Evolutionary conservation across 2,113 vertebrate genomes (phyloP).

Genomic region (Burhinus oedicnemus): DNA sequence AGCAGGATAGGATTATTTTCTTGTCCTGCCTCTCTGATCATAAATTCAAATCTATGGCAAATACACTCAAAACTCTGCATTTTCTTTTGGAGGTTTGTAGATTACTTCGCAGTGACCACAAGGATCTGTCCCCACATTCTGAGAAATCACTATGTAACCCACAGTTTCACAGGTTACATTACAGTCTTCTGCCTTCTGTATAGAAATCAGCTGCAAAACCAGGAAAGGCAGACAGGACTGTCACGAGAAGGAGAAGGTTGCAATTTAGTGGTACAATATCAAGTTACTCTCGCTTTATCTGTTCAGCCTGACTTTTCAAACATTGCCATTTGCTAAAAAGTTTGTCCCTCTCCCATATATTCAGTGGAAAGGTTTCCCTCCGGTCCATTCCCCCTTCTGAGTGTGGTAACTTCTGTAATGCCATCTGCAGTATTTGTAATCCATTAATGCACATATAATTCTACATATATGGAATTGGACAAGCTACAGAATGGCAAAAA

Average conservation of each 20-base stretch:
- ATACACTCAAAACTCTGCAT: neutral
- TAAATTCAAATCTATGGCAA: neutral
- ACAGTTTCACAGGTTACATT: neutral
- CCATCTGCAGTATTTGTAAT: neutral
- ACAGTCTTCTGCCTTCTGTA: neutral
- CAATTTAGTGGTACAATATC: neutral
- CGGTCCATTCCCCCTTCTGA: neutral
- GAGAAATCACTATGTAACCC: neutral
- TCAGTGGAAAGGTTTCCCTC: neutral
- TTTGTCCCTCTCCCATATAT: neutral
- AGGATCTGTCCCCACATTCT: neutral
- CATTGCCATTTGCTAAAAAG: neutral
- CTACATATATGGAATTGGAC: neutral
- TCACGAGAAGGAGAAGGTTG: neutral
- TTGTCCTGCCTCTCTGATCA: neutral
- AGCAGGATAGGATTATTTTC: neutral
- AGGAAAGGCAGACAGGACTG: neutral
- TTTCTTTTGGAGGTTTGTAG: neutral
- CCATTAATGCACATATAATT: neutral
- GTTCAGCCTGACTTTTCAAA: neutral
- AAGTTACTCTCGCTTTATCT: neutral
- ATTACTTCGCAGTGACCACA: neutral
- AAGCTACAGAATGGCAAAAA: neutral
- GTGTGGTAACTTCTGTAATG: neutral
- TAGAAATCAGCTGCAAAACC: neutral